Conservation (phyloP, 2,888 invertebrate species). For the Drosophila tanythrix region DNA sequence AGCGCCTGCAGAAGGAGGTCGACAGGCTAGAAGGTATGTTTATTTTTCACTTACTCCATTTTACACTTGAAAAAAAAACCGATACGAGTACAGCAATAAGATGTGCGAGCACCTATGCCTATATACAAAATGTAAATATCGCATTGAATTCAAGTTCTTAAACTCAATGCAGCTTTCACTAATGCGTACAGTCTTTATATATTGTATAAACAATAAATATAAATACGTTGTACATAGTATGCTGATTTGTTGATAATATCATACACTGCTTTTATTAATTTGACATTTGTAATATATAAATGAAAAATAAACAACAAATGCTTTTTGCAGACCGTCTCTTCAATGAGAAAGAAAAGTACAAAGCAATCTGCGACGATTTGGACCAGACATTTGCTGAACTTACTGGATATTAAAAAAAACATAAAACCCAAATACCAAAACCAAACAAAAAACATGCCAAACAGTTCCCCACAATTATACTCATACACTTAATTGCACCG, state of each 20-base stretch:
- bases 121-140: slow-evolving; percentile 39
- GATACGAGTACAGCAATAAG: slow-evolving; percentile 16
- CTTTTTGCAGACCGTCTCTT: slow-evolving; percentile 92
- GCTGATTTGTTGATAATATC: slow-evolving; percentile 37
- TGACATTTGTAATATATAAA: slow-evolving; percentile 64
- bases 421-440: slow-evolving; percentile 66
- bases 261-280: slow-evolving; percentile 67
- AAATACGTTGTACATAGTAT: slow-evolving; percentile 39
- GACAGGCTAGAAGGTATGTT: slow-evolving; percentile 99
- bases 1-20: slow-evolving; percentile 99
- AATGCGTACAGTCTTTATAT: slow-evolving; percentile 65
- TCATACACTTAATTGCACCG: slow-evolving; percentile 18
- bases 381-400: slow-evolving; percentile 98
- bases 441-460: slow-evolving; percentile 22
- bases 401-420: slow-evolving; percentile 94
- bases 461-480: slow-evolving; percentile 17
- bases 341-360: slow-evolving; percentile 94
- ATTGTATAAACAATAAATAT: slow-evolving; percentile 20
- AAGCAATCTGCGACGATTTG: slow-evolving; percentile 98
- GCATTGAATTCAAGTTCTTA: slow-evolving; percentile 29
- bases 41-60: background rate
- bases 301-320: slow-evolving; percentile 76
- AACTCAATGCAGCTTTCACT: slow-evolving; percentile 66
- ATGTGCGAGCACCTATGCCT: slow-evolving; percentile 33
- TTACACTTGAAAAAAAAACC: background rate